A percentile compares a stretch with the other conserved stretches of the same genome.
phyloP scores from a whole-genome alignment of 2,888 invertebrate genomes.

The Aleiodes alternator region DNA sequence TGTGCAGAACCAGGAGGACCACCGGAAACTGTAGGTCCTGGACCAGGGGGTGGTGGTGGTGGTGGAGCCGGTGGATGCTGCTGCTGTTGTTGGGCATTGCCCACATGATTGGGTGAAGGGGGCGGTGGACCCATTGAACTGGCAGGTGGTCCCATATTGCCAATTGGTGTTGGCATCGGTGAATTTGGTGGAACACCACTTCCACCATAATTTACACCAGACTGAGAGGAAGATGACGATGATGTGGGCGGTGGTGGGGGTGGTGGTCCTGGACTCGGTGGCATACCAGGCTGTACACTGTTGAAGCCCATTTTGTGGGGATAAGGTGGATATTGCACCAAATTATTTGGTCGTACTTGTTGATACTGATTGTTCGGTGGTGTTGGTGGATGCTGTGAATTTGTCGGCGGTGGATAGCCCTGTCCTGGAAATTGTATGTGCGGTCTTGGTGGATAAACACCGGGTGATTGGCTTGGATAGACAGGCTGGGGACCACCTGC shows the following conservation, averaged over 20 bases:
- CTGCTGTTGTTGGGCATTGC: conserved; percentile 63
- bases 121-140: conserved; percentile 80
- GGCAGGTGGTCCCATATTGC: conserved; percentile 81
- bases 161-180: conserved; percentile 68
- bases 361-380: conserved; percentile 73
- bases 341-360: conserved; percentile 71
- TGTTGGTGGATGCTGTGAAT: conserved; percentile 71
- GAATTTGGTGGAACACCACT: conserved; percentile 75
- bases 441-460: conserved; percentile 74
- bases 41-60: conserved; percentile 52
- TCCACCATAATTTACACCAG: conserved; percentile 75
- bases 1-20: neutral
- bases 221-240: neutral
- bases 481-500: conserved; percentile 77
- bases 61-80: conserved; percentile 47
- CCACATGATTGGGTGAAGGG: conserved; percentile 77
- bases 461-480: conserved; percentile 68
- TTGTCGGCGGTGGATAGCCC: conserved; percentile 70
- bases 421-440: conserved; percentile 75
- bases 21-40: conserved; percentile 14
- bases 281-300: conserved; percentile 77
- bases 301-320: conserved; percentile 82
- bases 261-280: conserved; percentile 80
- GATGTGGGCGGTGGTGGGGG: conserved; percentile 26
- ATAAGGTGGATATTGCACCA: conserved; percentile 73